phyloP scores from a whole-genome alignment of 53 echinoderm and acorn worm genomes.

The Paracentrotus lividus region DNA sequence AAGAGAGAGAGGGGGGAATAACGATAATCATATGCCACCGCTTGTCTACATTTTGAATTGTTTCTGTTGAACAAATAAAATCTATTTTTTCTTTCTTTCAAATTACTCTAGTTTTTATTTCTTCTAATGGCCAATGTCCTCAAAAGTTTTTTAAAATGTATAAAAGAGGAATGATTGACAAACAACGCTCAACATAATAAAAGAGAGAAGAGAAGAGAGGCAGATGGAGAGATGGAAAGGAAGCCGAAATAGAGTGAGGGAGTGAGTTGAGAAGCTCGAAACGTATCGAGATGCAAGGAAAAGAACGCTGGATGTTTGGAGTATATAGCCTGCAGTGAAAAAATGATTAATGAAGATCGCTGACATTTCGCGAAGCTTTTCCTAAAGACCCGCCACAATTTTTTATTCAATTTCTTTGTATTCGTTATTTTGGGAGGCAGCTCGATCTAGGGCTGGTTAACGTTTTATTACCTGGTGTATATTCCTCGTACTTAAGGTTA shows the following conservation, averaged over 20 bases:
- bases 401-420: constrained; percentile 55
- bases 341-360: constrained; percentile 57
- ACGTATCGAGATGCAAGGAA: background rate
- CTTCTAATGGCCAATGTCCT: too few relatives aligned
- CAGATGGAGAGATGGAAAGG: background rate
- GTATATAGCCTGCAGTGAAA: constrained; percentile 48
- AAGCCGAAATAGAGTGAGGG: background rate
- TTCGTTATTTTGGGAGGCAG: constrained; percentile 48
- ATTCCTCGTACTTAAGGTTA: background rate
- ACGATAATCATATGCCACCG: too few relatives aligned
- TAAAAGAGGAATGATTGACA: background rate
- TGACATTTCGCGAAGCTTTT: constrained; percentile 58
- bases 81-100: too few relatives aligned
- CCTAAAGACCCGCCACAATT: constrained; percentile 37
- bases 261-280: too few relatives aligned
- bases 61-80: too few relatives aligned
- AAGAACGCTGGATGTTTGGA: background rate
- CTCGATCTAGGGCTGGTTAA: constrained; percentile 1
- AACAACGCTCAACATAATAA: background rate
- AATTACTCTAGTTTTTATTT: too few relatives aligned
- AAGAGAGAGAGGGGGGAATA: too few relatives aligned
- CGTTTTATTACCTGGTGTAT: background rate
- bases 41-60: too few relatives aligned
- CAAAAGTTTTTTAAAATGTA: too few relatives aligned
- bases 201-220: background rate